Evolutionary conservation across 2,888 invertebrate species (phyloP), one percentile per base, ranked within the genome.

Genomic region (Heliconius aoede): DNA sequence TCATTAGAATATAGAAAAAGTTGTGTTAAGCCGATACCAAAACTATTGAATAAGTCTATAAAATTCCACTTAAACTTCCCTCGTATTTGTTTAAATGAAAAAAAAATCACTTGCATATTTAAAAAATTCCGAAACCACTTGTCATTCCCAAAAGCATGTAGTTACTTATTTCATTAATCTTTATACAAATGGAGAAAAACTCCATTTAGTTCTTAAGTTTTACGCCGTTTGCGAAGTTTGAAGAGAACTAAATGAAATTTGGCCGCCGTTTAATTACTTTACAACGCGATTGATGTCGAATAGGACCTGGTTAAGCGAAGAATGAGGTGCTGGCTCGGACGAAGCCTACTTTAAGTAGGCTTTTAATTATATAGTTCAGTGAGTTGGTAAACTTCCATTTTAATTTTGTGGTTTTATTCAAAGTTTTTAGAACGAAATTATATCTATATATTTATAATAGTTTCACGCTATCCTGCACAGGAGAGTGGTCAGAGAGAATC

Each of bases 121-220:
- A 28, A 64, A 65, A 58, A 55, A 21, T 30, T 26, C 30, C 62
- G 64, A 76, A 76, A 62, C 76, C 40, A 51, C 76, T 71, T 58
- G 71, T 76, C 76, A 76, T 76, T 72, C 36, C 36, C 40, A 69
- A 65, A 72, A 76, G 71, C 36, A 32, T 36, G 32, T 24, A 75
- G 75, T 75, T 75, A 72, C 60, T 72, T 72, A 75, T 75, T 75
- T 75, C 75, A 75, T 75, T 75, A 75, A 75, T 75, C 71, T 75
- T 75, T 71, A 71, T 69, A 61, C 62, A 40, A 62, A 64, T 62
- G 71, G 62, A 71, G 71, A 64, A 75, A 75, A 75, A 75, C 71
- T 32, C 69, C 69, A 75, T 75, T 75, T 75, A 75, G 75, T 71
- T 75, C 75, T 75, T 75, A 75, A 75, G 71, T 75, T 75, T 75